phyloP scores from a whole-genome alignment of 2,797 vertebrate species.

The Eurystomus glaucurus region DNA sequence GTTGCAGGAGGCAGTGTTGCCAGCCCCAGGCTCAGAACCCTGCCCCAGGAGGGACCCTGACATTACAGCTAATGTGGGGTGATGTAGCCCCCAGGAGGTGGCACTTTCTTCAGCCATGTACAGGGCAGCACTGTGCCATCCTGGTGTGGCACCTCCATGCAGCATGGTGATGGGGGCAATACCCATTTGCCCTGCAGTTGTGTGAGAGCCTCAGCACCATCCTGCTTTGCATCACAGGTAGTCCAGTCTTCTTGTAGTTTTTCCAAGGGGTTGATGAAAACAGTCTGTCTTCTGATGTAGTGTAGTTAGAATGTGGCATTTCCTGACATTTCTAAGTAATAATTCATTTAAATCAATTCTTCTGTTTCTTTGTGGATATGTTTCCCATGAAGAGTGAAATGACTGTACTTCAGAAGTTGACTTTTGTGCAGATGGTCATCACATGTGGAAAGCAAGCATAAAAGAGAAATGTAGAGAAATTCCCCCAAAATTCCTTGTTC shows the following conservation, averaged over 20 bases:
- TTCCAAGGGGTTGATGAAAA: not conserved
- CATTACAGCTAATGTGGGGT: not conserved
- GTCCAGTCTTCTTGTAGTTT: not conserved
- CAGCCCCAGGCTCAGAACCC: not conserved
- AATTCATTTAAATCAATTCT: not conserved
- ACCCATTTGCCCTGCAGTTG: rapidly evolving
- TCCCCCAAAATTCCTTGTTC: not conserved
- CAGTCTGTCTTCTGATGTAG: not conserved
- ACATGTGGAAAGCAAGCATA: not conserved
- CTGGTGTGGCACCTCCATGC: rapidly evolving
- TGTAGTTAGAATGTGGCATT: not conserved
- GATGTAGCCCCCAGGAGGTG: not conserved
- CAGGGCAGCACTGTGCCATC: not conserved
- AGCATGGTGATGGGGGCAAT: rapidly evolving
- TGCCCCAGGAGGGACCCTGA: not conserved
- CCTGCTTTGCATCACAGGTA: not conserved
- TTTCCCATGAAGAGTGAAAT: not conserved
- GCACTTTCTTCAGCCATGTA: not conserved
- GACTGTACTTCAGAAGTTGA: not conserved
- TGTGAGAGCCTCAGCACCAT: not conserved
- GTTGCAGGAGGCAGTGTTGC: not conserved
- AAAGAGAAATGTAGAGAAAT: not conserved
- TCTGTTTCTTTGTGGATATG: not conserved
- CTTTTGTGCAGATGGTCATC: not conserved
- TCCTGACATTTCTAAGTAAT: not conserved